Evolutionary conservation across 2,797 vertebrate species (phyloP), one percentile per base, ranked within the genome.

Genomic region (Centropyge bicolor): DNA sequence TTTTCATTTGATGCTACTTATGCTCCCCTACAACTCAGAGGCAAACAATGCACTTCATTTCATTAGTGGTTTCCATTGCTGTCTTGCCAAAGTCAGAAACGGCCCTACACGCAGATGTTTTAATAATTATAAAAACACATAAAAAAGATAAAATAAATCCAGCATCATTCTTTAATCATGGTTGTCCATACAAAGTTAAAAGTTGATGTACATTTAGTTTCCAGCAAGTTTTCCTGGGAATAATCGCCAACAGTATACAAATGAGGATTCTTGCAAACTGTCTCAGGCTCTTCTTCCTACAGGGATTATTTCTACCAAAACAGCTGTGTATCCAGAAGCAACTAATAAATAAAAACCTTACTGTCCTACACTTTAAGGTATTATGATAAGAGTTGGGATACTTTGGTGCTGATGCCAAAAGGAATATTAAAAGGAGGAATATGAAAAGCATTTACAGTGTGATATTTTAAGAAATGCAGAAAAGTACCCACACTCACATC

Each of bases 401-500:
- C 8, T 40, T 4, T 19, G 8, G 22, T 54, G 14, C 35, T 31
- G 14, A n/a, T n/a, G n/a, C n/a, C n/a, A n/a, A n/a, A n/a, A n/a
- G n/a, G n/a, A n/a, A n/a, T n/a, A n/a, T n/a, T n/a, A n/a, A n/a
- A n/a, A n/a, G n/a, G n/a, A n/a, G n/a, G n/a, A 31, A 31, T 31
- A 51, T 60, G 5, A 38, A 16, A 54, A n/a, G 8, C 12, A 43
- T 40, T 19, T 11, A 14, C 1, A 43, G 8, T 2, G 59, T 24
- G 3, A 6, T 11, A 31, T 43, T 20, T 35, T 19, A 41, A 0
- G 1, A 9, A 40, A 17, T 1, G 19, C 2, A 70, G 8, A 67
- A 5, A 14, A 13, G 12, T 2, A 45, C 36, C 11, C 6, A 57
- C 9, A 65, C 83, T 73, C 64, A 85, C 86, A 4, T 19, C 3